Percentiles rank a stretch among this genome's conserved stretches.
phyloP scores from a whole-genome alignment of 2,797 vertebrate genomes.

The Thamnophis elegans region DNA sequence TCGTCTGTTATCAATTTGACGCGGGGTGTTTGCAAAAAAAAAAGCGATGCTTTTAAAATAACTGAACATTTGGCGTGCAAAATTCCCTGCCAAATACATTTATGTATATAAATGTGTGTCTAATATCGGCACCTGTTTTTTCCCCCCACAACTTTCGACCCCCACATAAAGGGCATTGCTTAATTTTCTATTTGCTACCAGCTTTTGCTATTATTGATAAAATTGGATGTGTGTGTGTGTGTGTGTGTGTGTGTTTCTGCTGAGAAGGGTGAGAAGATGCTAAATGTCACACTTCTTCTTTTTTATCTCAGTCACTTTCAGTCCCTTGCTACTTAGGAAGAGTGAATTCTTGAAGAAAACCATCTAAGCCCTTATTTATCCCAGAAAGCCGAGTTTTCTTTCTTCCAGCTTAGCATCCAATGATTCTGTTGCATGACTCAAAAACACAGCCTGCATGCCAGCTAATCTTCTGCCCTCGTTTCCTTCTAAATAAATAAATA shows the following conservation, averaged over 20 bases:
- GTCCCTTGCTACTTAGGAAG: background rate
- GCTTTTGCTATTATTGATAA: background rate
- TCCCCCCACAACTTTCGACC: too few species aligned
- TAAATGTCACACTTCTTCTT: background rate
- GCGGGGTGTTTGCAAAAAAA: too few species aligned
- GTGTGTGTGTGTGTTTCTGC: background rate
- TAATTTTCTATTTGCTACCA: background rate
- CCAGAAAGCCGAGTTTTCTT: background rate
- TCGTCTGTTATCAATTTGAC: background rate
- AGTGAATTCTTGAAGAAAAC: background rate
- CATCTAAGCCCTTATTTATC: background rate
- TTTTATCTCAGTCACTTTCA: background rate
- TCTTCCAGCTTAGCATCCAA: background rate
- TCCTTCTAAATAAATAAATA: background rate
- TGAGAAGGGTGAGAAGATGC: background rate
- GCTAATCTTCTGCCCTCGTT: background rate
- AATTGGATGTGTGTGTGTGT: background rate
- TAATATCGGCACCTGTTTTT: background rate
- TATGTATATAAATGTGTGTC: background rate
- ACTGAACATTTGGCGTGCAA: slow-evolving; percentile 7
- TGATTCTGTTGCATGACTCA: background rate
- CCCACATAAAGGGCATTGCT: background rate
- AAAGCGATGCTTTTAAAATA: background rate
- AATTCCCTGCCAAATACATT: background rate
- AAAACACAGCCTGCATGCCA: background rate